A percentile compares a stretch with the other conserved stretches of the same genome.
These are phyloP conservation scores for Polypterus bichir DNA, from an alignment of 2,113 vertebrate species.

Conservation along the genomic window DNA sequence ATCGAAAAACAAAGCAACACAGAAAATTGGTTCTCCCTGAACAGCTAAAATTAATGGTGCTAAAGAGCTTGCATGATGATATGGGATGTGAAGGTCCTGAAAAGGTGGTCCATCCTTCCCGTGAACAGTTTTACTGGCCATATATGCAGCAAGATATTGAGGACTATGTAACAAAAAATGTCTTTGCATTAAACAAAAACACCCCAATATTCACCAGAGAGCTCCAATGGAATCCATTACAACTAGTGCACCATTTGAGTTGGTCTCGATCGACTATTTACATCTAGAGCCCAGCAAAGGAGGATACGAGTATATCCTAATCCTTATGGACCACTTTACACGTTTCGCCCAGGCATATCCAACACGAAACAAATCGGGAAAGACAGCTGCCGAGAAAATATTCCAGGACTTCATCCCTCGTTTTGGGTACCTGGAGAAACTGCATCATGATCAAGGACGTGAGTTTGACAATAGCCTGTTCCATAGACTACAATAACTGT, in stretches of 20 bases:
- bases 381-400: not conserved
- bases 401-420: too few relatives aligned
- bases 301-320: conserved; percentile 1
- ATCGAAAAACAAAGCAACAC: not conserved
- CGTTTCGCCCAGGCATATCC: not conserved
- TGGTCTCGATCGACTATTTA: conserved; percentile 16
- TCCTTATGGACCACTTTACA: conserved; percentile 8
- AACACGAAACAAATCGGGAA: not conserved
- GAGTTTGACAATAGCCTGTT: conserved; percentile 1
- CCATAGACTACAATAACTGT: not conserved
- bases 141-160: not conserved
- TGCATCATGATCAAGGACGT: not conserved
- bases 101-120: conserved; percentile 5
- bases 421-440: not conserved
- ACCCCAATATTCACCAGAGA: not conserved
- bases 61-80: conserved; percentile 9
- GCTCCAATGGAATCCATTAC: not conserved
- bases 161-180: not conserved
- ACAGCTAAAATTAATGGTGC: not conserved
- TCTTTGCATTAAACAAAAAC: not conserved
- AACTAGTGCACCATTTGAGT: conserved; percentile 11
- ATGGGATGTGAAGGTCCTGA: conserved; percentile 9
- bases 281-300: not conserved
- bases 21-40: conserved; percentile 1
- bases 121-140: conserved; percentile 8